Percentiles rank a stretch among this genome's conserved stretches.
Evolutionary conservation across 2,888 invertebrate species (phyloP).

Genomic region (Cryptosula pallasiana): DNA sequence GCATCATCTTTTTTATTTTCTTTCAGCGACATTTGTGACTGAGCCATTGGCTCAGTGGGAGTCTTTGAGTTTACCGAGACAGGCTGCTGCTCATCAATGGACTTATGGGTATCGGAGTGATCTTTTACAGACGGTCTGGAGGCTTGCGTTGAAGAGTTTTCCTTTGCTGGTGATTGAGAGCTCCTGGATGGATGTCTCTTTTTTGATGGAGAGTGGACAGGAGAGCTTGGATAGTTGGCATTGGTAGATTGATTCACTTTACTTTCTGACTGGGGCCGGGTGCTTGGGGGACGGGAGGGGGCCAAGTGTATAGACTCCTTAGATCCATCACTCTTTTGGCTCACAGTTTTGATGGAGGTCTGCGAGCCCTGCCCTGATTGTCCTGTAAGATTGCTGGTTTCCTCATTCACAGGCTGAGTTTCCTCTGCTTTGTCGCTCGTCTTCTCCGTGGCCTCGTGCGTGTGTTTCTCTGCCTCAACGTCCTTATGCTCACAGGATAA

Average conservation of each 20-base stretch:
- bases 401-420: neutral
- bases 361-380: neutral
- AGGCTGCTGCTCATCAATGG: neutral
- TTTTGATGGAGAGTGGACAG: neutral
- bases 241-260: neutral
- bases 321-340: neutral
- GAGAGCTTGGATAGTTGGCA: neutral
- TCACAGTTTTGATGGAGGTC: neutral
- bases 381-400: neutral
- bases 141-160: neutral
- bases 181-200: neutral
- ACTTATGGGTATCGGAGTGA: neutral
- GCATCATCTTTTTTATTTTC: neutral
- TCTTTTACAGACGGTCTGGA: neutral
- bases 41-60: too few relatives aligned
- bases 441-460: too few relatives aligned
- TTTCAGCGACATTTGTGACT: neutral
- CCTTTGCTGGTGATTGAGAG: neutral
- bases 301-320: neutral
- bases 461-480: neutral
- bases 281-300: neutral
- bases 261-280: neutral
- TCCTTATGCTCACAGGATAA: neutral
- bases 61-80: too few relatives aligned
- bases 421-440: too few relatives aligned